Base-by-base conservation (phyloP, 35 echinoderm and acorn worm genomes). In the Anneissia japonica region DNA sequence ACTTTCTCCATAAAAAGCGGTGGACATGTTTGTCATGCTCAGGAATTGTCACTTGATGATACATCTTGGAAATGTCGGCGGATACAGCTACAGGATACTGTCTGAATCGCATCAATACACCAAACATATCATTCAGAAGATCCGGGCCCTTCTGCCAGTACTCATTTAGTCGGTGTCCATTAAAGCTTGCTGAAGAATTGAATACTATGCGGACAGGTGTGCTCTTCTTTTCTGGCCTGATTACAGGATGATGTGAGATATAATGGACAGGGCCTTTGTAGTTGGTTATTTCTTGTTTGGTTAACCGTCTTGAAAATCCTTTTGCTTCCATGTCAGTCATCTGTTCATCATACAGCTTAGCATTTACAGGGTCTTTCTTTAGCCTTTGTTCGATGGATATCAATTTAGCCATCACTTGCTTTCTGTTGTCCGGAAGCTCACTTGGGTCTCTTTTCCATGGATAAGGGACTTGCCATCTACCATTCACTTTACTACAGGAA, bases 231-330 rank as follows among this genome's bases (percentile, higher is more conserved):
- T 94, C 87, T 7, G 86, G 82, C 72, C 86, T 82, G 0, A 89
- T 9, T 28, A 93, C 91, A 37, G 39, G 81, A 84, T 89, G 87
- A 84, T 93, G 91, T 9, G 80, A 88, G 2, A 93, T 81, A 43
- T 90, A 93, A 46, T 89, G 83, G 56, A 89, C 77, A 46, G 87
- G 91, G 29, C 91, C 91, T 39, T 74, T 81, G 77, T 93, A 89
- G 29, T 35, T 6, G 9, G 7, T 30, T 46, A 73, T 23, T 35
- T 84, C 41, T 73, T 84, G 3, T 7, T 64, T 73, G 16, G 43
- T 72, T 55, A 84, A 23, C 34, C 46, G 40, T 35, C 82, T 84
- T 30, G 82, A 4, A 35, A 84, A 84, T 36, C 55, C 43, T 23
- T 73, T 64, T 46, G 30, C 45, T 46, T 19, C 82, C 82, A 84